These are phyloP conservation scores for Oryzias dopingdopingensis DNA, from an alignment of 2,797 vertebrate species.

Conservation along the genomic window DNA sequence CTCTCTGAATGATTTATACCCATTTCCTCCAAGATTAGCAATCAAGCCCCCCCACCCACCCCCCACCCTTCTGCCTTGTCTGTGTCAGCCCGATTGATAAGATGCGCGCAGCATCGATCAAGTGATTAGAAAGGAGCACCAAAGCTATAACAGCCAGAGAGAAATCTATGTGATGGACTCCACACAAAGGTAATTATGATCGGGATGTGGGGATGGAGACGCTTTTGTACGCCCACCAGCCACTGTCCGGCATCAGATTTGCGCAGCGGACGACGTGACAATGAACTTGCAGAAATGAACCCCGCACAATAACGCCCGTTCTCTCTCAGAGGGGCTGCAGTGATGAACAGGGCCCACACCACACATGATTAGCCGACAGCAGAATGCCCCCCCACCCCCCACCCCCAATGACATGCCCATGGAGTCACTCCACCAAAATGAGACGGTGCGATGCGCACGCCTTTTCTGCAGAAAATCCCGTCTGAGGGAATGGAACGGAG, in stretches of 20 bases:
- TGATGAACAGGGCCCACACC: constrained; percentile 64
- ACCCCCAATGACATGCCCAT: constrained; percentile 57
- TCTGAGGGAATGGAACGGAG: constrained; percentile 56
- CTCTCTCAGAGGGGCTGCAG: constrained; percentile 36
- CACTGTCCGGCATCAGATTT: not conserved
- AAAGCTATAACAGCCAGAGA: constrained; percentile 41
- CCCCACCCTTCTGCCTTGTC: constrained; percentile 7
- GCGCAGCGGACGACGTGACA: constrained; percentile 36
- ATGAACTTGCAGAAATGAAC: constrained; percentile 40
- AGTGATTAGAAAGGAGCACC: constrained; percentile 63
- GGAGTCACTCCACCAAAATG: constrained; percentile 19
- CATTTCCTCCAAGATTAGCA: constrained; percentile 51
- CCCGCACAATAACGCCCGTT: constrained; percentile 44
- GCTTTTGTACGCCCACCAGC: constrained; percentile 30
- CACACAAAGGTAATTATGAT: constrained; percentile 43
- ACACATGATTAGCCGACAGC: constrained; percentile 58
- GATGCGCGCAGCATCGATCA: constrained; percentile 60
- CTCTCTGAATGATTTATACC: constrained; percentile 50
- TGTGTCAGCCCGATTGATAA: constrained; percentile 64
- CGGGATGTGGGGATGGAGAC: constrained; percentile 38
- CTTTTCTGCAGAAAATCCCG: constrained; percentile 33
- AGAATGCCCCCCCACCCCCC: constrained; percentile 61
- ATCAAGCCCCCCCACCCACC: constrained; percentile 18
- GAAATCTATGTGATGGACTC: constrained; percentile 10
- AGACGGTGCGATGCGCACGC: constrained; percentile 14